These are phyloP conservation scores for Philotrypesis tridentata DNA, from an alignment of 1,140 invertebrate genomes.

Conservation along the genomic window DNA sequence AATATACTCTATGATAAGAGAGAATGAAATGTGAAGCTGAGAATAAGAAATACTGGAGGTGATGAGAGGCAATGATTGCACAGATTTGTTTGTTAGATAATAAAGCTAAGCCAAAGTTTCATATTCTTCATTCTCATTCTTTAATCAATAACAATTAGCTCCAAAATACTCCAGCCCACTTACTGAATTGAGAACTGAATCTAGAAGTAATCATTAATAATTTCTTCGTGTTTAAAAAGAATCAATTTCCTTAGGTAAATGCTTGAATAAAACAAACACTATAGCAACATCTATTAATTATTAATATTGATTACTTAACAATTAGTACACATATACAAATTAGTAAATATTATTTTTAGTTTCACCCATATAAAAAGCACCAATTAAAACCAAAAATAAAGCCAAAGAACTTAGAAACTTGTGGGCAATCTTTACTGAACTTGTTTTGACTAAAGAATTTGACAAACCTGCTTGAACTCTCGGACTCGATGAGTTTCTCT, in stretches of 20 bases:
- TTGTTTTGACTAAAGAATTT: slow-evolving; percentile 53
- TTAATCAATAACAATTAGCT: slow-evolving; percentile 14
- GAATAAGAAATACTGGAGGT: slow-evolving; percentile 59
- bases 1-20: slow-evolving; percentile 8
- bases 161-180: neutral
- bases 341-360: neutral
- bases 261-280: too few species aligned
- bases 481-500: slow-evolving; percentile 59
- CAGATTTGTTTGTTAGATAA: slow-evolving; percentile 48
- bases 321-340: neutral
- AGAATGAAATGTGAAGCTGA: slow-evolving; percentile 39
- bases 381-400: slow-evolving; percentile 17
- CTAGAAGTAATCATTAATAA: neutral
- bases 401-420: slow-evolving; percentile 40
- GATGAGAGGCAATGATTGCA: slow-evolving; percentile 62
- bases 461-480: slow-evolving; percentile 66
- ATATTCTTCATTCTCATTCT: slow-evolving; percentile 26
- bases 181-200: neutral
- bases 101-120: slow-evolving; percentile 51
- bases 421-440: slow-evolving; percentile 51
- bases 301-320: neutral
- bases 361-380: slow-evolving; percentile 3
- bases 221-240: too few species aligned
- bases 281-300: too few species aligned
- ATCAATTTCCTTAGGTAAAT: too few species aligned